Evolutionary conservation across 2,797 vertebrate species (phyloP).

Genomic region (Phoeniculus purpureus): DNA sequence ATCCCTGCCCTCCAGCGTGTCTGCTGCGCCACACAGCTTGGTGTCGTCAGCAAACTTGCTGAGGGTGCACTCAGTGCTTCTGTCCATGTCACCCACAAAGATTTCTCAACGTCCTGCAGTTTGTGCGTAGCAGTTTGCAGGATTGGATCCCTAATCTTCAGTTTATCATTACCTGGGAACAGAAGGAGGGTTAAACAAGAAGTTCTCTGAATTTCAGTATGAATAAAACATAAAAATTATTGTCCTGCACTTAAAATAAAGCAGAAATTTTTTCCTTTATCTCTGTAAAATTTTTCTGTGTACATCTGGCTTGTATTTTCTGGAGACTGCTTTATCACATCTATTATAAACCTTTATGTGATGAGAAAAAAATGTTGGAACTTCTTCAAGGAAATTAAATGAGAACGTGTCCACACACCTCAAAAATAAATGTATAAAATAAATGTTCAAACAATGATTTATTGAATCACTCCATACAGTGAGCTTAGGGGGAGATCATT

Average conservation of each 20-base stretch:
- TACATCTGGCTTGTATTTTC: not conserved
- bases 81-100: too few species aligned
- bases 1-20: too few species aligned
- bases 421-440: conserved; percentile 28
- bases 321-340: conserved; percentile 4
- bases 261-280: not conserved
- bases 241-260: conserved; percentile 18
- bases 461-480: not conserved
- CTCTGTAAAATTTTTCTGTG: conserved; percentile 28
- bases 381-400: conserved; percentile 37
- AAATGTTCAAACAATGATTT: not conserved
- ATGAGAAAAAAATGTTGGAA: conserved; percentile 20
- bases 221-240: conserved; percentile 42
- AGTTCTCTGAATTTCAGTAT: not conserved
- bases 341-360: conserved; percentile 52
- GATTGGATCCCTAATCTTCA: not conserved
- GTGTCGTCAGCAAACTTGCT: too few species aligned
- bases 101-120: not conserved
- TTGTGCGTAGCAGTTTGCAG: not conserved
- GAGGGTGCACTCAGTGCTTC: too few species aligned
- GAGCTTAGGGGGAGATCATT: not conserved
- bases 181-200: not conserved
- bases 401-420: not conserved
- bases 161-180: not conserved
- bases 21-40: too few species aligned